Evolutionary conservation across 2,113 vertebrate genomes (phyloP).

Genomic region (Bettongia penicillata): DNA sequence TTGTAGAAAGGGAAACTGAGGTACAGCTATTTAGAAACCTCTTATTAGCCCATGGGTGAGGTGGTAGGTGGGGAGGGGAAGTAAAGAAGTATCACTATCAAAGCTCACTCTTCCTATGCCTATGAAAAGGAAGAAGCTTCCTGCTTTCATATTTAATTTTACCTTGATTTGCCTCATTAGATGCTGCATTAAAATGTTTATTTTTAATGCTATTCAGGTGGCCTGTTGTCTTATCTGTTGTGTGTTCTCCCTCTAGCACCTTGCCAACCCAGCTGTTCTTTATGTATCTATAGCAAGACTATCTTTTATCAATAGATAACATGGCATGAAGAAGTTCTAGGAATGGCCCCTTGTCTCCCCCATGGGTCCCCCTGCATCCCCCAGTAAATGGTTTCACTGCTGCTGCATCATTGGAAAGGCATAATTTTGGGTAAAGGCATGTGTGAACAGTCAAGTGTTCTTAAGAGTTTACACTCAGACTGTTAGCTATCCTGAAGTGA

Average conservation of each 20-base stretch:
- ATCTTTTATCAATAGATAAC: background rate
- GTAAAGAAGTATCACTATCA: background rate
- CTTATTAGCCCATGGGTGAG: background rate
- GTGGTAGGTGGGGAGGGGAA: background rate
- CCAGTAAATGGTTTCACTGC: too few relatives aligned
- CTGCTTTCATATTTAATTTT: background rate
- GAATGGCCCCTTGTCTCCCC: background rate
- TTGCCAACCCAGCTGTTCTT: background rate
- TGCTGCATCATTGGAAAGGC: background rate
- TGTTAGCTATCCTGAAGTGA: background rate
- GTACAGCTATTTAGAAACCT: background rate
- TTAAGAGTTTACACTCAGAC: background rate
- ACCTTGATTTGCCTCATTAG: background rate
- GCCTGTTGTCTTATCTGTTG: background rate
- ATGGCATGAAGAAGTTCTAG: background rate
- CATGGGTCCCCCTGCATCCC: too few relatives aligned
- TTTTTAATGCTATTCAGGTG: background rate
- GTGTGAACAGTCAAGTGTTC: background rate
- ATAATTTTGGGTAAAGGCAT: background rate
- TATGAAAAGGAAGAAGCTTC: background rate
- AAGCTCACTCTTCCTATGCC: background rate
- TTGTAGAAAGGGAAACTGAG: background rate
- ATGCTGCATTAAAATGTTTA: background rate
- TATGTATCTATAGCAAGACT: background rate
- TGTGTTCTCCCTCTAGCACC: background rate